phyloP scores from a whole-genome alignment of 2,797 vertebrate species.

The Peromyscus attwateri region DNA sequence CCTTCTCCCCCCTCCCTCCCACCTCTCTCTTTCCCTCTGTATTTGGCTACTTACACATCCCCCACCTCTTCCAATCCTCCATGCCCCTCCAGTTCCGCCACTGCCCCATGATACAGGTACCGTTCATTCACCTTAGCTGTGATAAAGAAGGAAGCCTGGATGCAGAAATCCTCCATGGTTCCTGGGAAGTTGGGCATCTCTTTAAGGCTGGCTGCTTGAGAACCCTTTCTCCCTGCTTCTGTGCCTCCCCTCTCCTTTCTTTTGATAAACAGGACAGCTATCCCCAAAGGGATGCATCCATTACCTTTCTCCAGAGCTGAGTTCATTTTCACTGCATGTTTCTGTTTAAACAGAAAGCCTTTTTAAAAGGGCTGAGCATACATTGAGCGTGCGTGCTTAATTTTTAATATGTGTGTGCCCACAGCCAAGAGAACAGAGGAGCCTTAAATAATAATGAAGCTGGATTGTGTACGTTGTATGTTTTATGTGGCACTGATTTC shows the following conservation, averaged over 20 bases:
- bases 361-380: slow-evolving; percentile 72
- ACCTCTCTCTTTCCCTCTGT: background rate
- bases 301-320: slow-evolving; percentile 72
- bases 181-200: background rate
- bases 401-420: slow-evolving; percentile 76
- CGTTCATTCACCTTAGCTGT: background rate
- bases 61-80: background rate
- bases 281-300: slow-evolving; percentile 69
- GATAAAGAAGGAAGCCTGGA: background rate
- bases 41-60: background rate
- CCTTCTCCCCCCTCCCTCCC: background rate
- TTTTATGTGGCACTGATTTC: slow-evolving; percentile 77
- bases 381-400: slow-evolving; percentile 67
- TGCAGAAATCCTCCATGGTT: background rate
- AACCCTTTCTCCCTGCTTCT: background rate
- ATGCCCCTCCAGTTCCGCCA: too few relatives aligned
- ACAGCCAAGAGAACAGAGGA: slow-evolving; percentile 72
- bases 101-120: background rate
- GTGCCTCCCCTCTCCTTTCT: slow-evolving; percentile 5
- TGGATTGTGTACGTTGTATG: slow-evolving; percentile 13
- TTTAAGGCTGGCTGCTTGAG: slow-evolving; percentile 38
- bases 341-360: slow-evolving; percentile 74
- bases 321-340: slow-evolving; percentile 74
- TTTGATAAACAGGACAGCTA: slow-evolving; percentile 70
- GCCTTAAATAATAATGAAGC: slow-evolving; percentile 73